Percentiles rank a stretch among this genome's conserved stretches.
phyloP scores from a whole-genome alignment of 2,797 vertebrate genomes.

The Pangasius macronema region DNA sequence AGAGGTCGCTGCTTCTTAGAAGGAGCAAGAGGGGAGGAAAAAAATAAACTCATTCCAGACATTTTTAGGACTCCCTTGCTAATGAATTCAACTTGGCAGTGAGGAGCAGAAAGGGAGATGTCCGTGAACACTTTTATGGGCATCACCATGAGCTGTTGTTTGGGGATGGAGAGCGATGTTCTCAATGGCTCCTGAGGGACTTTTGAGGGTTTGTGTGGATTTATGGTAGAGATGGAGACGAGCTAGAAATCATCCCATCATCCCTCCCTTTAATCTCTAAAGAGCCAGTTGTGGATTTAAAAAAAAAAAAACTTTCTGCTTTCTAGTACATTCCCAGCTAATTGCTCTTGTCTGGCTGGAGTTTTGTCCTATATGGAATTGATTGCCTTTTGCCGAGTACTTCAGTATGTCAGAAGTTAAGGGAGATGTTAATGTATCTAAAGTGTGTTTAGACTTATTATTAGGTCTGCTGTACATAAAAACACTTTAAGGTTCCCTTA shows the following conservation, averaged over 20 bases:
- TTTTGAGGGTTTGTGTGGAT: conserved; percentile 76
- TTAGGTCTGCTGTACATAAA: too few relatives aligned
- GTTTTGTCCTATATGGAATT: not conserved
- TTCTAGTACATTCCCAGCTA: not conserved
- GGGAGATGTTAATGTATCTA: not conserved
- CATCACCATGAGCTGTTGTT: conserved; percentile 82
- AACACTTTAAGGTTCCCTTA: not conserved
- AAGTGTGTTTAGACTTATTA: too few relatives aligned
- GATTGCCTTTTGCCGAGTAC: not conserved
- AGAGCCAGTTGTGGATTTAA: not conserved
- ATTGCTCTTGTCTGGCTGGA: not conserved
- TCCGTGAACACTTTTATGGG: conserved; percentile 74
- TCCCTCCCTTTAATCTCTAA: conserved; percentile 6
- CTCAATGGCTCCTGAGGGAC: conserved; percentile 82
- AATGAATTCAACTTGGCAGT: conserved; percentile 47
- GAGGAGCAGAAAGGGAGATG: conserved; percentile 60
- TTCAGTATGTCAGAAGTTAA: not conserved
- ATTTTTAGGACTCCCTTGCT: conserved; percentile 25
- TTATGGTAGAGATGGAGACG: conserved; percentile 73
- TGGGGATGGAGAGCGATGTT: conserved; percentile 83
- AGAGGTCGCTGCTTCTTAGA: conserved; percentile 21
- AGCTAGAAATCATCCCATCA: conserved; percentile 64
- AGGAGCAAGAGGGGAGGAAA: not conserved
- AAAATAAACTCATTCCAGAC: not conserved
- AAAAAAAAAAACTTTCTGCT: not conserved